These are phyloP conservation scores for Petrocephalus schoutedeni DNA, from an alignment of 2,797 vertebrate species.

Conservation along the genomic window DNA sequence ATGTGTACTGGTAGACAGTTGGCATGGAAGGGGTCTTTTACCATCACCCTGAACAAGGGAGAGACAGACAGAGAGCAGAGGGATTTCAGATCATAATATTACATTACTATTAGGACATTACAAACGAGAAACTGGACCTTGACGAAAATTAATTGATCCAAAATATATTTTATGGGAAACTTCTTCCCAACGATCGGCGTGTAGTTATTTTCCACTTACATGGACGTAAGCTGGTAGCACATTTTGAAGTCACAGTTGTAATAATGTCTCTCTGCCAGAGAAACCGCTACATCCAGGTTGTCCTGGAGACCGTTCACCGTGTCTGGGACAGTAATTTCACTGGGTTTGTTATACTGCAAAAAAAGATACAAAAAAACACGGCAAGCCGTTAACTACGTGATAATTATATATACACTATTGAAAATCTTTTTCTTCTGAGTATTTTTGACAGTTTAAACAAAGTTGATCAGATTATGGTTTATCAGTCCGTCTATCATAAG, in stretches of 20 bases:
- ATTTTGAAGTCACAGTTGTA: constrained; percentile 99
- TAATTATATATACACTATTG: not conserved
- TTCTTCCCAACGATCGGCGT: not conserved
- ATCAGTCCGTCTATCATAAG: not conserved
- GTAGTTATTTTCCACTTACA: constrained; percentile 67
- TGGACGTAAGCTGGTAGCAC: constrained; percentile 97
- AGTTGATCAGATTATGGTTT: not conserved
- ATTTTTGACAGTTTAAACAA: not conserved
- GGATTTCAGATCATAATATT: not conserved
- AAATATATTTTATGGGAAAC: not conserved
- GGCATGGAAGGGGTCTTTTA: constrained; percentile 96
- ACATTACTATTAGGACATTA: not conserved
- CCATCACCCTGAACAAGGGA: constrained; percentile 80
- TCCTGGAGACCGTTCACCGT: constrained; percentile 89
- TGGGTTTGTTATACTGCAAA: constrained; percentile 81
- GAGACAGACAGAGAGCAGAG: not conserved
- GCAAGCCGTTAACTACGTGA: not conserved
- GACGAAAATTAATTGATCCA: not conserved
- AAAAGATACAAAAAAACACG: not conserved
- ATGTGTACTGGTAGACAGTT: constrained; percentile 98
- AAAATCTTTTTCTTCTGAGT: not conserved
- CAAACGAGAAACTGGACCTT: not conserved
- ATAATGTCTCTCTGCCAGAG: constrained; percentile 95
- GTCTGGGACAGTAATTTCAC: constrained; percentile 87
- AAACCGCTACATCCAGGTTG: constrained; percentile 94